Evolutionary conservation across 2,797 vertebrate genomes (phyloP), one percentile per base, ranked within the genome.

Genomic region (Acanthurus leucopareius): DNA sequence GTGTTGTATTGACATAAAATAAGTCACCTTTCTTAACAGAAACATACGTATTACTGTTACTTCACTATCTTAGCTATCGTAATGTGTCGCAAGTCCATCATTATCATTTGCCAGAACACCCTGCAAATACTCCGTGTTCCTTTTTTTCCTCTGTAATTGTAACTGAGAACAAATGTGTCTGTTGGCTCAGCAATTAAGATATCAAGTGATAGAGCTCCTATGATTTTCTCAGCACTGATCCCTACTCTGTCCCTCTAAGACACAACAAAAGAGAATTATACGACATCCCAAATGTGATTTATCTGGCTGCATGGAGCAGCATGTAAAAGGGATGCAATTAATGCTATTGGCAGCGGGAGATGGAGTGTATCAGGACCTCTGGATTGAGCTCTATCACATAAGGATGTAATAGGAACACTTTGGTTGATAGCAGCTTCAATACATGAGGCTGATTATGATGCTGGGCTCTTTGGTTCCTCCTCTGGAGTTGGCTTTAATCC

Each of bases 401-500:
- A 44, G 56, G 54, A 72, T 84, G 66, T 85, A 79, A 90, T 80
- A 75, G 73, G 68, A 75, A 82, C 69, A 47, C 66, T 88, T 77
- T 82, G 68, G 67, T 73, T 40, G 73, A 83, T 70, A 77, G 75
- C 47, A 19, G 84, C 49, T 65, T 86, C 67, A 82, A 60, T 79
- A 44, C 64, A 70, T 19, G 2, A 61, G 77, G 44, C 79, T 73
- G 85, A 89, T 91, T 86, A 84, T 60, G 62, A 81, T 71, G 82
- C 71, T 57, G 15, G 75, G 73, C 83, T 87, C 74, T 79, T 80
- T 56, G 70, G 16, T 77, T 79, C 71, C 74, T 85, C 72, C 48
- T 71, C 71, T 73, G 42, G 77, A 88, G 59, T 68, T 73, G 78
- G 75, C 63, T 88, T 69, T 89, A 88, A 91, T 87, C 74, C 64